A percentile compares a stretch with the other conserved stretches of the same genome.
These are phyloP conservation scores for Xiphophorus maculatus DNA, from an alignment of 2,113 vertebrate species.

Conservation along the genomic window DNA sequence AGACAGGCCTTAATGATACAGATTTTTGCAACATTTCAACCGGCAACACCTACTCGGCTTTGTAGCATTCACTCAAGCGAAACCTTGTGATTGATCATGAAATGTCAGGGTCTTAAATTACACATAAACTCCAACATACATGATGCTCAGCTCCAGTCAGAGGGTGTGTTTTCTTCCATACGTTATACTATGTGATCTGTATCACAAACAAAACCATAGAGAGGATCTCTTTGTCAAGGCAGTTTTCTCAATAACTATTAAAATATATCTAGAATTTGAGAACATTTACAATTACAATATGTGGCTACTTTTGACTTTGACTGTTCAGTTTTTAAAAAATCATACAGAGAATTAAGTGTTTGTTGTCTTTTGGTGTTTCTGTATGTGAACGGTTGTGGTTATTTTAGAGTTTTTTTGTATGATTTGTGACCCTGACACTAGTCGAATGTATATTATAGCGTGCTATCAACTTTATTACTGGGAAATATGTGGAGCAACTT, in stretches of 20 bases:
- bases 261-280: not conserved
- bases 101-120: slow-evolving; percentile 52
- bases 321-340: slow-evolving; percentile 58
- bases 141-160: not conserved
- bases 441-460: slow-evolving; percentile 64
- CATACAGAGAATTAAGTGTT: slow-evolving; percentile 19
- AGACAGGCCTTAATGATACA: too few relatives aligned
- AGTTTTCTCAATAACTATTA: not conserved
- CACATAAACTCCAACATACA: slow-evolving; percentile 32
- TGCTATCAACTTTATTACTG: slow-evolving; percentile 37
- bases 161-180: not conserved
- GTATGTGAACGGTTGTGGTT: slow-evolving; percentile 15
- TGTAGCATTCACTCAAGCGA: slow-evolving; percentile 9
- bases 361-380: slow-evolving; percentile 4
- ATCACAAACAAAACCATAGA: not conserved
- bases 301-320: slow-evolving; percentile 43
- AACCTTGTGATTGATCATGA: slow-evolving; percentile 46
- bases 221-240: not conserved
- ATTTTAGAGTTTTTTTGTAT: slow-evolving; percentile 12
- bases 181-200: not conserved
- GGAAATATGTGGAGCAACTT: too few relatives aligned
- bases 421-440: slow-evolving; percentile 33
- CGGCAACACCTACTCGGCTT: too few relatives aligned
- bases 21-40: too few relatives aligned
- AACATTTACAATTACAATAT: not conserved